Percentiles rank a stretch among this genome's conserved stretches.
phyloP scores from a whole-genome alignment of 2,888 invertebrate species.

The Lasioglossum malachurum region DNA sequence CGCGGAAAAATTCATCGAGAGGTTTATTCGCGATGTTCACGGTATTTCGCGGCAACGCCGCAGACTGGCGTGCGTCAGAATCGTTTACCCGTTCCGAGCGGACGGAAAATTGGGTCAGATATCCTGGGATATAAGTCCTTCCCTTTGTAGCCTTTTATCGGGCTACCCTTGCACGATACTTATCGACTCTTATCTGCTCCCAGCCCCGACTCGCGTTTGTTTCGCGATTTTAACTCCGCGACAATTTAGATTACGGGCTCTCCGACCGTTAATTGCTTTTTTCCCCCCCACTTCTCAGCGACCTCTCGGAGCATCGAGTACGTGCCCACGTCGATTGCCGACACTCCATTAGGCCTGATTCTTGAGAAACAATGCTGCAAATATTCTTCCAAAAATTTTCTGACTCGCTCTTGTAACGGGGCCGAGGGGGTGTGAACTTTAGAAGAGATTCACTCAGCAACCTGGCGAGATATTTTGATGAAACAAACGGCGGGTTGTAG shows the following conservation, averaged over 20 bases:
- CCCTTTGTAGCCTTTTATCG: conserved; percentile 53
- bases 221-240: conserved; percentile 40
- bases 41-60: conserved; percentile 56
- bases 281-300: not conserved
- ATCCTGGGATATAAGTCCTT: conserved; percentile 56
- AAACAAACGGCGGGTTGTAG: not conserved
- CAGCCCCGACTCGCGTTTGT: conserved; percentile 4
- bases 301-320: not conserved
- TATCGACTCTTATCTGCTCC: conserved; percentile 21
- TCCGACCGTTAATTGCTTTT: conserved; percentile 22
- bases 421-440: not conserved
- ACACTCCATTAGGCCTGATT: not conserved
- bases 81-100: conserved; percentile 68
- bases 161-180: conserved; percentile 39
- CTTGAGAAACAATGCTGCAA: not conserved
- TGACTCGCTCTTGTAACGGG: not conserved
- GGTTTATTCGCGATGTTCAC: conserved; percentile 33
- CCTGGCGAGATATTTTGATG: not conserved
- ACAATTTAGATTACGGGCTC: conserved; percentile 33
- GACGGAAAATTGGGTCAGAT: conserved; percentile 69
- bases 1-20: conserved; percentile 13
- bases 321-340: not conserved
- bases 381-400: not conserved
- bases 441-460: not conserved
- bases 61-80: conserved; percentile 73